These are phyloP conservation scores for Scatophagus argus DNA, from an alignment of 2,113 vertebrate genomes.

Conservation along the genomic window DNA sequence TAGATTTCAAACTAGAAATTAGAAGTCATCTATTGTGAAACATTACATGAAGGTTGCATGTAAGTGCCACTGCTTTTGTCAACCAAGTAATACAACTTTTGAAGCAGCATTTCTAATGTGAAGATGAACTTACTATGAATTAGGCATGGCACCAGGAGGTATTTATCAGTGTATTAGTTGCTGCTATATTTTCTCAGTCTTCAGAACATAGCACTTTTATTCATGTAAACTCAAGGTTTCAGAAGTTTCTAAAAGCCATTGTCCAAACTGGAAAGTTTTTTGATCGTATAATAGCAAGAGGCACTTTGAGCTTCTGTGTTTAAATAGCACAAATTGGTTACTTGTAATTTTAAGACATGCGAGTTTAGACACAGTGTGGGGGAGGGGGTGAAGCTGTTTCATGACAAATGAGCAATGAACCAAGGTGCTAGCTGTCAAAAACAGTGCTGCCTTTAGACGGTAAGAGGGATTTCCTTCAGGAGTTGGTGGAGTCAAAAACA, in stretches of 20 bases:
- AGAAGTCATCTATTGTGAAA: slow-evolving; percentile 7
- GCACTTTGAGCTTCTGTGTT: background rate
- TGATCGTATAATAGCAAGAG: background rate
- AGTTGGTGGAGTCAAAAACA: too few relatives aligned
- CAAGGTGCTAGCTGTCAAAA: too few relatives aligned
- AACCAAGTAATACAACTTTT: background rate
- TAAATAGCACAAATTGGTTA: background rate
- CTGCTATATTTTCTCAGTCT: background rate
- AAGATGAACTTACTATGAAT: background rate
- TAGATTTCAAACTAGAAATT: background rate
- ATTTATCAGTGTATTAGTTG: background rate
- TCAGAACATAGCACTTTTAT: background rate
- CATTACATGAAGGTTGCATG: background rate
- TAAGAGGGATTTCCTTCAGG: too few relatives aligned
- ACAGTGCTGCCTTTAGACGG: too few relatives aligned
- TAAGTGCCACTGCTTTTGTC: background rate
- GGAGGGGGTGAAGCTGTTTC: background rate
- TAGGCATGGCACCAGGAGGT: background rate
- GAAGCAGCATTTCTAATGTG: background rate
- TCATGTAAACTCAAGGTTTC: background rate
- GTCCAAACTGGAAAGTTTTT: background rate
- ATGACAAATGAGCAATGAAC: slow-evolving; percentile 10
- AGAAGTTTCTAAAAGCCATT: slow-evolving; percentile 9
- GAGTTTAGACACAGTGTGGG: background rate
- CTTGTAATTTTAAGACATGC: background rate